Evolutionary conservation across 1,140 invertebrate genomes (phyloP), one percentile per base, ranked within the genome.

Genomic region (Eueides isabella): DNA sequence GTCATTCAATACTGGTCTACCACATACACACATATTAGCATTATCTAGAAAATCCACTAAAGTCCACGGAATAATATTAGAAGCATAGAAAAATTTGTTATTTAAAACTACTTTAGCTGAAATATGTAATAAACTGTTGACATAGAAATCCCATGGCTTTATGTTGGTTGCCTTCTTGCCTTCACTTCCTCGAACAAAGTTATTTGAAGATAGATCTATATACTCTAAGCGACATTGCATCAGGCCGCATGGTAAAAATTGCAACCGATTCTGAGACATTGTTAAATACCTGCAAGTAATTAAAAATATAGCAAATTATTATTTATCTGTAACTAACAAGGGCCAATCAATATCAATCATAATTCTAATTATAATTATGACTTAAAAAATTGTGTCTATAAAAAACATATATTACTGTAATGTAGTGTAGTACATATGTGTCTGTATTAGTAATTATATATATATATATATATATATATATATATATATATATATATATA

Each of bases 21-120:
- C 95, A 85, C 96, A 96, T 2, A 94, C 74, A 82, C 95, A 96
- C 85, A 94, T 95, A 74, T 94, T 93, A 4, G 95, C 94, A 76
- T 94, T 86, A 78, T 96, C 94, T 72, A 96, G 88, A 85, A 94
- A 95, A 44, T 94, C 83, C 1, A 95, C 94, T 35, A 96, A 82
- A 31, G 94, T 95, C 70, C 83, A 79, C 11, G 95, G 95, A 80
- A 96, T 94, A 26, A 92, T 91, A 72, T 94, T 94, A n/a, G 93
- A 85, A 76, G 94, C 91, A 86, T 96, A 96, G 29, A 85, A 85
- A 33, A 94, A 81, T 67, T 94, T 92, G 61, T 92, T 67, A 77
- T 85, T 91, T 33, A 93, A 71, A 26, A 93, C 85, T 26, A 83
- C 74, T 82, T 87, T 88, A 12, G 88, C 82, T 61, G 86, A 77